phyloP scores from a whole-genome alignment of 2,113 vertebrate genomes.

The Ophiodon elongatus region DNA sequence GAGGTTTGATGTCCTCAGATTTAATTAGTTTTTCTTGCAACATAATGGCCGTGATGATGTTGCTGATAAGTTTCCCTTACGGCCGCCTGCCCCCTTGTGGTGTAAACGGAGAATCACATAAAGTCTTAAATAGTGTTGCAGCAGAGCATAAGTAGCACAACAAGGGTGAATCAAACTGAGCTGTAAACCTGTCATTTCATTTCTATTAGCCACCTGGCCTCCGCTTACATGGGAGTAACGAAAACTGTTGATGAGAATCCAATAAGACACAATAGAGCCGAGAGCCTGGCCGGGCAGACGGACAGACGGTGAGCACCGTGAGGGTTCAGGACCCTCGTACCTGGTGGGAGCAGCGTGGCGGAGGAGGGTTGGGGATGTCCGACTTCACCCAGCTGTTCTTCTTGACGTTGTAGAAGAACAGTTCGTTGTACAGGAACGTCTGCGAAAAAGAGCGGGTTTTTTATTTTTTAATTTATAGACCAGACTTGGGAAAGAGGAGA shows the following conservation, averaged over 20 bases:
- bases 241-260: background rate
- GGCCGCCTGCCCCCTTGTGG: constrained; percentile 64
- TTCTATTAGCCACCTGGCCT: background rate
- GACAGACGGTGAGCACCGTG: background rate
- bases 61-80: background rate
- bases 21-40: constrained; percentile 15
- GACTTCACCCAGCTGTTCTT: constrained; percentile 93
- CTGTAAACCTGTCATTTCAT: background rate
- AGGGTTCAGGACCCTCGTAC: constrained; percentile 69
- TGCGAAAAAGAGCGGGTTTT: constrained; percentile 60
- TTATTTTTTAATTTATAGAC: no score
- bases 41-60: constrained; percentile 19
- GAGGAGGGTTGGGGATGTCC: constrained; percentile 92
- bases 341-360: constrained; percentile 95
- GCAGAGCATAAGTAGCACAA: background rate
- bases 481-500: background rate
- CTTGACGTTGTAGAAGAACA: constrained; percentile 93
- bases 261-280: background rate
- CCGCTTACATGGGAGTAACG: background rate
- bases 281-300: background rate
- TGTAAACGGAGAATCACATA: constrained; percentile 17
- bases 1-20: constrained; percentile 17
- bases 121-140: background rate
- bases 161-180: background rate
- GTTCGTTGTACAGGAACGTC: constrained; percentile 93